Conservation (phyloP, 1,140 invertebrate species). For the Heliconius himera region DNA sequence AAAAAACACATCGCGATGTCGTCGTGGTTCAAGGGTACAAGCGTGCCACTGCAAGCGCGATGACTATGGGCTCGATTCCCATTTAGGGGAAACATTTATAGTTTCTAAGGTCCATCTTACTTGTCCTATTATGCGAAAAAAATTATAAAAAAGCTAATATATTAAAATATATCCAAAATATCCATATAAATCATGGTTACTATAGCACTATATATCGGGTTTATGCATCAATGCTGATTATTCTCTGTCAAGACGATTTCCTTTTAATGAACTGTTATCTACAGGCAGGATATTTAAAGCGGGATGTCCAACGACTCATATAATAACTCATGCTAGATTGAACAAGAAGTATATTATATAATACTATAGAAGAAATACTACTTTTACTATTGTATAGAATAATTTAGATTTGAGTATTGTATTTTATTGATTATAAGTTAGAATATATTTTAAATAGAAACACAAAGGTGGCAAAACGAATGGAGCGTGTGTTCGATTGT, state of each 20-base stretch:
- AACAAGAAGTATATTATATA: not conserved
- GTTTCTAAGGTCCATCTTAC: no score
- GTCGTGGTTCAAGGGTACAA: no score
- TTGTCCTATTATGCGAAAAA: no score
- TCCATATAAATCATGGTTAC: conserved; percentile 2
- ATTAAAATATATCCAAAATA: not conserved
- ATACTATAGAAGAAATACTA: not conserved
- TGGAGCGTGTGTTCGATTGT: not conserved
- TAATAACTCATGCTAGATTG: conserved; percentile 7
- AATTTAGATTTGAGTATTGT: not conserved
- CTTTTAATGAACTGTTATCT: conserved; percentile 41
- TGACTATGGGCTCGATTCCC: no score
- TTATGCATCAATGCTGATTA: conserved; percentile 40
- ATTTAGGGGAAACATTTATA: no score
- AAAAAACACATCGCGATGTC: no score
- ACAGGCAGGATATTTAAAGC: conserved; percentile 28
- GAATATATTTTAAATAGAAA: not conserved
- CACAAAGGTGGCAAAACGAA: not conserved
- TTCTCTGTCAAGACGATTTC: conserved; percentile 42
- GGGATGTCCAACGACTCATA: conserved; percentile 11
- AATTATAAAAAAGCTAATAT: no score
- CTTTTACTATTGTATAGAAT: not conserved
- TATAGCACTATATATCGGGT: conserved; percentile 13
- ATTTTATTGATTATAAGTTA: not conserved
- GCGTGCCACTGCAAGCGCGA: no score